Evolutionary conservation across 1,140 invertebrate species (phyloP), one percentile per base, ranked within the genome.

Genomic region (Eumeta japonica): DNA sequence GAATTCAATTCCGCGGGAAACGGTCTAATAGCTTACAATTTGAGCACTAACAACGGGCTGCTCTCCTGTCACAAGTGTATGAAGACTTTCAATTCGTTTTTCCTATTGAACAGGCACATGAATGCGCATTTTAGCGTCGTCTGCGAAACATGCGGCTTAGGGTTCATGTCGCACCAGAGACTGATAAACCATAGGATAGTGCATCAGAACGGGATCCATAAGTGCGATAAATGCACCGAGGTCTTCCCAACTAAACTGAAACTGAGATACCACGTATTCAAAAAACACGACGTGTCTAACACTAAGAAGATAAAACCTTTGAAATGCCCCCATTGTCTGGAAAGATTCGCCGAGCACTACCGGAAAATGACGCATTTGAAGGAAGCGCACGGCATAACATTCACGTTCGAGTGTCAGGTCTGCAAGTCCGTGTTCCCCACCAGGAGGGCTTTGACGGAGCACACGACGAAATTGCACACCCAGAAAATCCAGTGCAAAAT

Each of bases 401-500:
- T 71, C 18, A 59, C 52, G 0, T 74, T 71, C 28, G 66, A 74
- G 17, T 71, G 66, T 45, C 55, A 52, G 5, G 30, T 41, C 0
- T 73, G 68, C 16, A 67, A 67, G 45, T 28, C 55, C 0, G 48
- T 62, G 0, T 61, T 63, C 27, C 54, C 57, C 7, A 65, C 63
- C 2, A 40, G 64, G 12, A 35, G 64, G 24, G 64, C 64, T 3
- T 36, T 73, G n/a, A 71, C 66, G 0, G 64, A 74, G 30, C 70
- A 74, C 0, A 78, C 75, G 0, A 77, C 76, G 0, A 77, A 75
- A 30, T 59, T 70, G 20, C 78, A 79, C 36, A 78, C 75, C 18
- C 72, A 76, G 19, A 77, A 76, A 43, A 79, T 79, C 27, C 73
- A 76, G 14, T 80, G 78, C 33, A 71, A 79, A 43, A 57, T 77